A percentile compares a stretch with the other conserved stretches of the same genome.
Evolutionary conservation across 2,888 invertebrate species (phyloP).

Genomic region (Eupithecia pulchellata): DNA sequence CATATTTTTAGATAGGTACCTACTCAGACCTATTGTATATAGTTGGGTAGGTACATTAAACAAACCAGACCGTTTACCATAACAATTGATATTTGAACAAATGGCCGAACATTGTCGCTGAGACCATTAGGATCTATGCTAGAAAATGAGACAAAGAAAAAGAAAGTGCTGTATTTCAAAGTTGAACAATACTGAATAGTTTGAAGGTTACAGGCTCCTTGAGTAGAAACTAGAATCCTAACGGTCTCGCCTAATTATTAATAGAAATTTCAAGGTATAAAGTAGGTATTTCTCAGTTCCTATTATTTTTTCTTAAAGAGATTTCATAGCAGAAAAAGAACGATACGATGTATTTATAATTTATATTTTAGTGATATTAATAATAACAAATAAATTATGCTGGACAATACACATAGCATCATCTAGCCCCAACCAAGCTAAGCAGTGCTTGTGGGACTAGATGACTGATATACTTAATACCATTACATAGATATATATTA

Average conservation of each 20-base stretch:
- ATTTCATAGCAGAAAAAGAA: neutral
- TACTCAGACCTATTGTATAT: neutral
- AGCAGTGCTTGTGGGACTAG: too few species aligned
- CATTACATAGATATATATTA: too few species aligned
- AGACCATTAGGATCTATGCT: conserved; percentile 25
- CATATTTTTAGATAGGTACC: conserved; percentile 4
- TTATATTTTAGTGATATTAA: too few species aligned
- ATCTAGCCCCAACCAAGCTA: too few species aligned
- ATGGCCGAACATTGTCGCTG: conserved; percentile 20
- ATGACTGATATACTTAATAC: too few species aligned
- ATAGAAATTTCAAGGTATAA: neutral
- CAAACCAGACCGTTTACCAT: conserved; percentile 30
- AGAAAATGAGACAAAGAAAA: conserved; percentile 47
- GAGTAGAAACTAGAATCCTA: conserved; percentile 19
- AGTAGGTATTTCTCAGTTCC: neutral
- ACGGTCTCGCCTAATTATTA: conserved; percentile 12
- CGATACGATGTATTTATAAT: too few species aligned
- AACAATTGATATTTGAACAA: conserved; percentile 39
- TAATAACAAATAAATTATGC: too few species aligned
- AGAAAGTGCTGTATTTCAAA: conserved; percentile 55
- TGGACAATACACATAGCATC: too few species aligned
- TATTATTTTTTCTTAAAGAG: neutral
- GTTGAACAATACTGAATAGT: conserved; percentile 43
- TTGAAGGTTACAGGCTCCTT: conserved; percentile 8
- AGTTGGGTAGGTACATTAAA: neutral